Conservation (phyloP, 64 coral and sea anemone genomes). For the Pocillopora verrucosa region DNA sequence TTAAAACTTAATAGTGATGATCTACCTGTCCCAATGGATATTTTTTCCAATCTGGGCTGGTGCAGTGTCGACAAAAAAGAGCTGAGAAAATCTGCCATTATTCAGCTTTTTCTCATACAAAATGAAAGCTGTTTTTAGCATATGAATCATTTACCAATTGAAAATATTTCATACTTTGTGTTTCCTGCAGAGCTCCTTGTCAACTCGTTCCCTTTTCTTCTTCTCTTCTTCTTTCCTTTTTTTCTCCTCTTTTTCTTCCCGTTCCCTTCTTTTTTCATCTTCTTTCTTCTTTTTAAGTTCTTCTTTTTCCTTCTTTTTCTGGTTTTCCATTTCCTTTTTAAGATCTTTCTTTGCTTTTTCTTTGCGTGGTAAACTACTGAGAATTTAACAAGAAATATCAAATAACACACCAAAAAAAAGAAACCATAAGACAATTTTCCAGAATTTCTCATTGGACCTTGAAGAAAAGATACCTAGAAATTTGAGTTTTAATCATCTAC, state of each 20-base stretch:
- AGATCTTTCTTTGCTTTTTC: constrained; percentile 41
- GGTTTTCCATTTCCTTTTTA: constrained; percentile 32
- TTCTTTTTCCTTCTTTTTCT: constrained; percentile 51
- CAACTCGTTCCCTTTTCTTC: constrained; percentile 35
- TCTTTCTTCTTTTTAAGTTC: constrained; percentile 56
- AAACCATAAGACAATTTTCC: neutral
- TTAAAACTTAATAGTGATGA: too few species aligned
- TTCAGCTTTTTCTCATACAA: too few species aligned
- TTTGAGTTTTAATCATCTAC: too few species aligned
- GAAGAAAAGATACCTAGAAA: too few species aligned
- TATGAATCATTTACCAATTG: neutral
- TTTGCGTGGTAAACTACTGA: neutral
- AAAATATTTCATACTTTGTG: constrained; percentile 30
- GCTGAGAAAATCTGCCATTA: too few species aligned
- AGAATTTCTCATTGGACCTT: too few species aligned
- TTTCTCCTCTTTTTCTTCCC: constrained; percentile 59
- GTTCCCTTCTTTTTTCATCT: constrained; percentile 37
- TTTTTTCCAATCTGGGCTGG: too few species aligned
- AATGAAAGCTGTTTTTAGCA: too few species aligned
- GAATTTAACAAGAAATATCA: too few species aligned
- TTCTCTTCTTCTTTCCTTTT: constrained; percentile 65
- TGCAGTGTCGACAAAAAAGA: too few species aligned
- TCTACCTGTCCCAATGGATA: too few species aligned
- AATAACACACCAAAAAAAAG: too few species aligned
- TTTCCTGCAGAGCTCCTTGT: constrained; percentile 44